Base-by-base conservation (phyloP, 2,797 vertebrate species). In the Tachyglossus aculeatus region DNA sequence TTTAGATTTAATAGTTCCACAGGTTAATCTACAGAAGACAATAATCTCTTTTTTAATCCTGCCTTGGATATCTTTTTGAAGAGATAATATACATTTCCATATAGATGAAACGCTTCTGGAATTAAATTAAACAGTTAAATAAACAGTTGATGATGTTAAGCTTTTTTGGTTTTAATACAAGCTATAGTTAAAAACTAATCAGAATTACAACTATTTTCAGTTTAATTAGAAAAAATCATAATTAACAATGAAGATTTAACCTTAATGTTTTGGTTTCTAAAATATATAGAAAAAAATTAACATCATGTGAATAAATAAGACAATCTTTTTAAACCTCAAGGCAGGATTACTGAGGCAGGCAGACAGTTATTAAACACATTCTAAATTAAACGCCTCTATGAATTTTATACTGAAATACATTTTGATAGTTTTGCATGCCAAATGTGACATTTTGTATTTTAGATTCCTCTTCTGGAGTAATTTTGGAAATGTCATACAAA, bases 401-500 rank as follows among this genome's bases (percentile, higher is more conserved):
- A 96, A 97, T 98, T 98, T 99, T 95, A 95, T 96, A 97, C 95
- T 96, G 94, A 98, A 97, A 98, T 98, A 96, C 94, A 97, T 96
- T 98, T 97, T 96, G 96, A 97, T 96, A 96, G 96, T 96, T 98
- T 97, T 97, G 95, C 97, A 98, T 99, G 96, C 96, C 96, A 98
- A 98, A 98, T 97, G 95, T 98, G 97, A 98, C 96, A 98, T 97
- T 98, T 98, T 96, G 95, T 95, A 96, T 98, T 98, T 98, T 92
- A 96, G 95, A 95, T 98, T 96, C 95, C 95, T 97, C 94, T 95
- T 94, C 95, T 89, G 93, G 89, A 96, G 96, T 95, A 93, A 98
- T 97, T 98, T 96, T 95, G 92, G 92, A 98, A 99, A 97, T 98
- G 96, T 97, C 97, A 98, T 92, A 95, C 95, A 98, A 98, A 98